phyloP scores from a whole-genome alignment of 2,113 vertebrate genomes.

The Saccopteryx bilineata region DNA sequence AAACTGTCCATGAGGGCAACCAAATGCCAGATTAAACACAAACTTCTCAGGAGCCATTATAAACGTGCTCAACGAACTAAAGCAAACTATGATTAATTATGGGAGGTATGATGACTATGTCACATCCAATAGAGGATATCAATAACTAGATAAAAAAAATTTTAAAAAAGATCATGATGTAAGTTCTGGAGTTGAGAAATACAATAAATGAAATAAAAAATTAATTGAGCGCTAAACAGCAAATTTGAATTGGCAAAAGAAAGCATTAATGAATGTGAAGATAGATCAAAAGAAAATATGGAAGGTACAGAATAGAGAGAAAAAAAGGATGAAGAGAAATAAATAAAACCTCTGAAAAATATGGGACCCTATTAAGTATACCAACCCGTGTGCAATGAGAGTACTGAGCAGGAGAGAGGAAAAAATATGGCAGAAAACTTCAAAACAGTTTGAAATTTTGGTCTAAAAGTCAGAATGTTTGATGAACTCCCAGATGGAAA shows the following conservation, averaged over 20 bases:
- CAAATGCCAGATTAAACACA: neutral
- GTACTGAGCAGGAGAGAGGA: neutral
- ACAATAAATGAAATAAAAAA: neutral
- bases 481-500: neutral
- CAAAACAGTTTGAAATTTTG: neutral
- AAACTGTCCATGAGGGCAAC: neutral
- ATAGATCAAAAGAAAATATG: neutral
- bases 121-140: neutral
- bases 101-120: neutral
- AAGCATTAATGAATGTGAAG: neutral
- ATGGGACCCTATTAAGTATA: neutral
- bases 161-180: neutral
- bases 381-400: neutral
- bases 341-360: neutral
- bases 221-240: neutral
- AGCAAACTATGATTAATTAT: neutral
- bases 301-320: neutral
- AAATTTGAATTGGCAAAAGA: neutral
- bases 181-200: neutral
- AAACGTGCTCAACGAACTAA: neutral
- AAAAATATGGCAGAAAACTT: neutral
- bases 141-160: neutral
- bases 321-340: neutral
- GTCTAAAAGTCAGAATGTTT: neutral
- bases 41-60: neutral